Percentiles rank a stretch among this genome's conserved stretches.
These are phyloP conservation scores for Siniperca scherzeri DNA, from an alignment of 2,797 vertebrate species.

Conservation along the genomic window DNA sequence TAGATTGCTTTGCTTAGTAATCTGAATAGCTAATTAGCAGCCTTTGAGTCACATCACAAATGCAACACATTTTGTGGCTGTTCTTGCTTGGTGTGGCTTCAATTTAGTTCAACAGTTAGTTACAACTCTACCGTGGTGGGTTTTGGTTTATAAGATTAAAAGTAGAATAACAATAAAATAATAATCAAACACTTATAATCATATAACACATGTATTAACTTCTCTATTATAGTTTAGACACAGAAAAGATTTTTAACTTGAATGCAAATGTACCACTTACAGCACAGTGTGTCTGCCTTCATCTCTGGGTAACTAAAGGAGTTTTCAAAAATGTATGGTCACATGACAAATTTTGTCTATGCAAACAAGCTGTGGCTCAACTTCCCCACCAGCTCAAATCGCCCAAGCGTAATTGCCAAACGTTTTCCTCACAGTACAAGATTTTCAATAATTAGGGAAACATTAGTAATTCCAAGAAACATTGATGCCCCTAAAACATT, in stretches of 20 bases:
- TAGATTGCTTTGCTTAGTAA: conserved; percentile 16
- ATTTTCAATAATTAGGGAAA: background rate
- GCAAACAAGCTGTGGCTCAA: background rate
- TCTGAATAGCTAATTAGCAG: conserved; percentile 16
- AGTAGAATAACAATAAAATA: background rate
- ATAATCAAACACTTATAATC: background rate
- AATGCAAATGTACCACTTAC: background rate
- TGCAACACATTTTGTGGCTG: conserved; percentile 5
- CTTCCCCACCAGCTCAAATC: background rate
- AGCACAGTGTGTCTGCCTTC: background rate
- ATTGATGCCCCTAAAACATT: background rate
- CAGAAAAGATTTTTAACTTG: background rate
- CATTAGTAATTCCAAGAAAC: conserved; percentile 1
- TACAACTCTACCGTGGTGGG: background rate
- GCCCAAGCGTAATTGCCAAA: background rate
- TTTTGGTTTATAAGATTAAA: background rate
- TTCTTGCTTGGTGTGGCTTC: background rate
- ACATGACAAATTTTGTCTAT: background rate
- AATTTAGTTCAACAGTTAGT: background rate
- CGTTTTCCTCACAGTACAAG: background rate
- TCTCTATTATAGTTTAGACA: background rate
- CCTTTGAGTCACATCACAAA: conserved; percentile 11
- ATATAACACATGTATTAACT: background rate
- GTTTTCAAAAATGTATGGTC: background rate
- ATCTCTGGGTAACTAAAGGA: background rate